phyloP scores from a whole-genome alignment of 2,113 vertebrate species.

The Alaudala cheleensis region DNA sequence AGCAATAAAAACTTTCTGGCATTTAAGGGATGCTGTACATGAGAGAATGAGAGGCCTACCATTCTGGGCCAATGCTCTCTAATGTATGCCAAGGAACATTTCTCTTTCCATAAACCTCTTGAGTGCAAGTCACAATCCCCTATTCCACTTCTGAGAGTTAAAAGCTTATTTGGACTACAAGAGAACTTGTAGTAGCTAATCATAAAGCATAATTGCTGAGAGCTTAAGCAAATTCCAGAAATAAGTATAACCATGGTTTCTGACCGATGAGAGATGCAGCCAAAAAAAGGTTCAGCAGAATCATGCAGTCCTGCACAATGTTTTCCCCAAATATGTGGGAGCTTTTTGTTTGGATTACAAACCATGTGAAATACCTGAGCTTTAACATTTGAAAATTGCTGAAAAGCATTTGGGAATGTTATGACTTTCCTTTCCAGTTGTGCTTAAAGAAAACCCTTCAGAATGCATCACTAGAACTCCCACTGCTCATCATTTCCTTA shows the following conservation, averaged over 20 bases:
- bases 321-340: neutral
- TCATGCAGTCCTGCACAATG: neutral
- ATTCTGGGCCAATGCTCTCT: neutral
- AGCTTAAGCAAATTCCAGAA: neutral
- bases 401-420: neutral
- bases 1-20: neutral
- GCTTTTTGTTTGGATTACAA: neutral
- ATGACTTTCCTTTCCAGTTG: neutral
- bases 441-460: neutral
- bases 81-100: neutral
- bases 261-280: accelerated
- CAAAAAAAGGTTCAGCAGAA: neutral
- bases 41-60: neutral
- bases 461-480: neutral
- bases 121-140: neutral
- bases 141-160: neutral
- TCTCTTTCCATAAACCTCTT: neutral
- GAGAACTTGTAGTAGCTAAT: neutral
- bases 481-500: neutral
- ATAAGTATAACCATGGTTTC: neutral
- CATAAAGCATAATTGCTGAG: neutral
- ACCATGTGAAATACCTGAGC: neutral
- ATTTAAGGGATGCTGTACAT: neutral
- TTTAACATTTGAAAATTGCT: neutral
- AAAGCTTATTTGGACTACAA: neutral